A percentile compares a stretch with the other conserved stretches of the same genome.
Evolutionary conservation across 2,113 vertebrate species (phyloP).

Genomic region (Bubo blakistoni): DNA sequence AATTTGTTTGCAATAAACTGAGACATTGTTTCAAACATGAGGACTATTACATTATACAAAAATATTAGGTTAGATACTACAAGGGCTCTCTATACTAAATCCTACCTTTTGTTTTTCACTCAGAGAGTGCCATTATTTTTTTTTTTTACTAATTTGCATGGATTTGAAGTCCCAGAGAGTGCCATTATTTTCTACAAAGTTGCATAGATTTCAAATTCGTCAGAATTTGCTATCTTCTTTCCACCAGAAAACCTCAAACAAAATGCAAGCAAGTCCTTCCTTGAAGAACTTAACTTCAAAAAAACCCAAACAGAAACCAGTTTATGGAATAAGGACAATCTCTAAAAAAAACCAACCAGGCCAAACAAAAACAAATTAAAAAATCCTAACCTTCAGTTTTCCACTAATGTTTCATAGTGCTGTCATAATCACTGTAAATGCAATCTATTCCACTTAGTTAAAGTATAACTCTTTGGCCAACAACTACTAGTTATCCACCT

Average conservation of each 20-base stretch:
- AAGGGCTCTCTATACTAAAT: not conserved
- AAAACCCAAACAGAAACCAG: not conserved
- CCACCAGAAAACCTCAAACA: not conserved
- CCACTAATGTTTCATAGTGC: not conserved
- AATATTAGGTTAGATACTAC: not conserved
- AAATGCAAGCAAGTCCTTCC: not conserved
- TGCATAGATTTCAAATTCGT: not conserved
- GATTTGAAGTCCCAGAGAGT: not conserved
- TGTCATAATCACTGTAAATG: not conserved
- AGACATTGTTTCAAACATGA: not conserved
- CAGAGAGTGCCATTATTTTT: not conserved
- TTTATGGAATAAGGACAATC: not conserved
- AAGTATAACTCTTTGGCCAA: not conserved
- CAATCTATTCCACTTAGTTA: not conserved
- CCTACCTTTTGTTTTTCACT: not conserved
- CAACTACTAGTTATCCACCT: not conserved
- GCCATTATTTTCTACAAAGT: not conserved
- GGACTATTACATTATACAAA: not conserved
- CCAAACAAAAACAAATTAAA: not conserved
- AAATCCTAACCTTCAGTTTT: fast-evolving
- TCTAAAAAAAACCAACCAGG: not conserved
- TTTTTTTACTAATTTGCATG: not conserved
- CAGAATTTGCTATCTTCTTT: not conserved
- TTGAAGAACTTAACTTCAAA: not conserved
- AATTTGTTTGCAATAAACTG: not conserved